These are phyloP conservation scores for Allophyes oxyacanthae DNA, from an alignment of 2,888 invertebrate genomes.

Conservation along the genomic window DNA sequence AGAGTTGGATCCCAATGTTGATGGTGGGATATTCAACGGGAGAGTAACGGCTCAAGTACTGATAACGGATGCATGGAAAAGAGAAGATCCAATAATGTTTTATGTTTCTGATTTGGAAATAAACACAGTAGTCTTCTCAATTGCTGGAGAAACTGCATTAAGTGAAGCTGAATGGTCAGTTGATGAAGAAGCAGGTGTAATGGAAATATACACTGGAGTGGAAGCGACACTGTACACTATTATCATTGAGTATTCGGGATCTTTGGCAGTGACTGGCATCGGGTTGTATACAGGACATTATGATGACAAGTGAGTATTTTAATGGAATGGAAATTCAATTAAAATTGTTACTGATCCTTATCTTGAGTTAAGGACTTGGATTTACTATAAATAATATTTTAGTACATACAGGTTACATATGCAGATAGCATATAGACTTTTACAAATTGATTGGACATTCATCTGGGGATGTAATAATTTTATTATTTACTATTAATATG, in stretches of 20 bases:
- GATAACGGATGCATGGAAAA: slow-evolving; percentile 55
- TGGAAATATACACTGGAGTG: slow-evolving; percentile 63
- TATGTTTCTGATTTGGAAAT: slow-evolving; percentile 62
- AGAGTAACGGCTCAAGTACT: slow-evolving; percentile 58
- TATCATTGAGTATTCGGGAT: slow-evolving; percentile 67
- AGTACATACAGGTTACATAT: no score
- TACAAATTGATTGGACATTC: no score
- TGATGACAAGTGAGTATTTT: slow-evolving; percentile 62
- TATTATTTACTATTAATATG: no score
- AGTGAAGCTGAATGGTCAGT: slow-evolving; percentile 46
- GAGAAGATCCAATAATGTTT: slow-evolving; percentile 64
- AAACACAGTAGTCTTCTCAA: slow-evolving; percentile 58
- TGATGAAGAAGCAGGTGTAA: slow-evolving; percentile 60
- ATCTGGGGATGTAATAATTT: no score
- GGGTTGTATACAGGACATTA: slow-evolving; percentile 67
- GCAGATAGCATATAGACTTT: no score
- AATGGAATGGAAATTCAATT: no score
- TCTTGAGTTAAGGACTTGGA: no score
- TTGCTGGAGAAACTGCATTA: slow-evolving; percentile 55
- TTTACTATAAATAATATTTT: no score
- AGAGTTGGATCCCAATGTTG: slow-evolving; percentile 60
- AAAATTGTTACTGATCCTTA: no score
- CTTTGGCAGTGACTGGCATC: slow-evolving; percentile 51
- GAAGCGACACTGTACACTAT: slow-evolving; percentile 61
- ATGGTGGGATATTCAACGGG: slow-evolving; percentile 64